Conservation (phyloP, 1,140 invertebrate genomes). For the Saccostrea echinata region DNA sequence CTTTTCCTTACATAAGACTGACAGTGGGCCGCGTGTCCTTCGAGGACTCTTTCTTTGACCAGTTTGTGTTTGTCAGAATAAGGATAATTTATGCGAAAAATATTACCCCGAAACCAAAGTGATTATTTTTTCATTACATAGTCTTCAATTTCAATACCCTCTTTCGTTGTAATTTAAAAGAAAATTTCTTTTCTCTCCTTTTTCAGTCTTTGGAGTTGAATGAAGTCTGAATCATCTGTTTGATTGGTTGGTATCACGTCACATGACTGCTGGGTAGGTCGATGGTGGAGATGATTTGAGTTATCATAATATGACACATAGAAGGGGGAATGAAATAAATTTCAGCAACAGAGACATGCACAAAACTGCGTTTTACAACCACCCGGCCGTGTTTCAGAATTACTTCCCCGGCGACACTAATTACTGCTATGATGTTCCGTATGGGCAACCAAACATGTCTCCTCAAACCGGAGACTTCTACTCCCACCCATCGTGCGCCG, state of each 20-base stretch:
- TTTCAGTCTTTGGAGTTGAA: slow-evolving; percentile 50
- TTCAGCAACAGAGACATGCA: slow-evolving; percentile 69
- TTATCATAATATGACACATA: slow-evolving; percentile 66
- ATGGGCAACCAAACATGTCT: slow-evolving; percentile 54
- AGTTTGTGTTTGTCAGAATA: slow-evolving; percentile 46
- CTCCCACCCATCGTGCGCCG: slow-evolving; percentile 49
- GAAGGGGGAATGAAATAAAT: slow-evolving; percentile 70
- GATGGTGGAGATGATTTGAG: slow-evolving; percentile 61
- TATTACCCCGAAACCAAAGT: slow-evolving; percentile 55
- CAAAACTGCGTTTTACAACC: slow-evolving; percentile 65
- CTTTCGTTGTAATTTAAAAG: slow-evolving; percentile 39
- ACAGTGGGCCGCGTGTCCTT: neutral
- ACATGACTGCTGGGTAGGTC: slow-evolving; percentile 56
- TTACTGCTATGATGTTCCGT: slow-evolving; percentile 62
- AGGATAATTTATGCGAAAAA: slow-evolving; percentile 60
- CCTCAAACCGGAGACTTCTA: slow-evolving; percentile 53
- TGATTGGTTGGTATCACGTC: slow-evolving; percentile 59
- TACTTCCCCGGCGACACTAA: slow-evolving; percentile 68
- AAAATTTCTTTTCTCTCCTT: slow-evolving; percentile 48
- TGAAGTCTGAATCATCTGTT: slow-evolving; percentile 40
- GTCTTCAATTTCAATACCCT: slow-evolving; percentile 46
- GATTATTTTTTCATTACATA: slow-evolving; percentile 56
- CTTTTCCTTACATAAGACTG: slow-evolving; percentile 23
- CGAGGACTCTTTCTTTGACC: neutral
- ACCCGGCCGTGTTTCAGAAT: slow-evolving; percentile 56